A percentile compares a stretch with the other conserved stretches of the same genome.
Evolutionary conservation across 2,888 invertebrate species (phyloP).

Genomic region (Cristatella mucedo): DNA sequence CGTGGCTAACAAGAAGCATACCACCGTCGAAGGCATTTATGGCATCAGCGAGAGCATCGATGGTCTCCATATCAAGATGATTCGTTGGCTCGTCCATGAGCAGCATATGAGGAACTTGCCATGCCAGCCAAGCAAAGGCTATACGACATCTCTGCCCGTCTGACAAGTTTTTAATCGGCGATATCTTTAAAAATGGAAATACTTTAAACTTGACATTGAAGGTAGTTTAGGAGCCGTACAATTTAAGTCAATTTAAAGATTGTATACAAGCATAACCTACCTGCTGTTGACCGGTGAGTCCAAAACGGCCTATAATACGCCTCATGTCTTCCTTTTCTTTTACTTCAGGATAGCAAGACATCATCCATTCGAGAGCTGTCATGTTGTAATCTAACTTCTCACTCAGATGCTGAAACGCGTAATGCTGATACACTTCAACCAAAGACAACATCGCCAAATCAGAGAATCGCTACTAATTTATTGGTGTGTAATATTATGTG

Average conservation of each 20-base stretch:
- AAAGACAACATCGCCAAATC: too few relatives aligned
- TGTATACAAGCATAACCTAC: too few relatives aligned
- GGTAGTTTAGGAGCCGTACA: background rate
- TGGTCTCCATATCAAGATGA: slow-evolving; percentile 49
- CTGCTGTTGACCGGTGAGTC: slow-evolving; percentile 77
- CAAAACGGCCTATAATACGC: slow-evolving; percentile 93
- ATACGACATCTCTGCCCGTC: slow-evolving; percentile 97
- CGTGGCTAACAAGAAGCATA: slow-evolving; percentile 97
- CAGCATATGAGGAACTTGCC: slow-evolving; percentile 86
- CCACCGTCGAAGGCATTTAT: slow-evolving; percentile 97
- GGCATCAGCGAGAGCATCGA: slow-evolving; percentile 91
- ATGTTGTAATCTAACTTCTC: slow-evolving; percentile 83
- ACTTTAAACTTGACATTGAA: background rate
- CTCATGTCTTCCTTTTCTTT: slow-evolving; percentile 98
- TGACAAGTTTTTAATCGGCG: slow-evolving; percentile 80
- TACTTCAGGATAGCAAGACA: slow-evolving; percentile 84
- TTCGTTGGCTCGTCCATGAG: slow-evolving; percentile 47
- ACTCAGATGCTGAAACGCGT: slow-evolving; percentile 67
- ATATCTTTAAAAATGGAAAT: slow-evolving; percentile 48
- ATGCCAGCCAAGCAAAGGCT: slow-evolving; percentile 94
- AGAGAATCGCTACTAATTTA: too few relatives aligned
- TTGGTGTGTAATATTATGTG: too few relatives aligned
- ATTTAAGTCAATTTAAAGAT: too few relatives aligned
- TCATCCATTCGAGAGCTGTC: slow-evolving; percentile 94
- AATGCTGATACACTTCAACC: too few relatives aligned